Base-by-base conservation (phyloP, 1,140 invertebrate genomes). In the Ditylenchus dipsaci region DNA sequence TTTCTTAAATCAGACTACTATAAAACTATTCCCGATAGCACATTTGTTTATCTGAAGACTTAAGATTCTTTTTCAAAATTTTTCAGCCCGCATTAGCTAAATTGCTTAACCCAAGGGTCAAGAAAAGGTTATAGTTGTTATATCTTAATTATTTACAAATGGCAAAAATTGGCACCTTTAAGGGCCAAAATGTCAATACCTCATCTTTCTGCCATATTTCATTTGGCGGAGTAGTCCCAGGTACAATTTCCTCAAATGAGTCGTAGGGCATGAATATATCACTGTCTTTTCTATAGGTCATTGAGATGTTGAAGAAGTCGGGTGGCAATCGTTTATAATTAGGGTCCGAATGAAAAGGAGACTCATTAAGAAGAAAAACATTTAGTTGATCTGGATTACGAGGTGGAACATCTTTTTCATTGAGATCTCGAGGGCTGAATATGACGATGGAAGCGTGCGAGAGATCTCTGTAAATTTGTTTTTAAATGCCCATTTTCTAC, bases 131-230 rank as follows among this genome's bases (percentile, higher is more conserved):
- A n/a, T n/a, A n/a, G n/a, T n/a, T n/a, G n/a, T n/a, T n/a, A n/a
- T n/a, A n/a, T n/a, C n/a, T n/a, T n/a, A n/a, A n/a, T n/a, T n/a
- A n/a, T n/a, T n/a, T n/a, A n/a, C n/a, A n/a, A n/a, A n/a, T n/a
- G n/a, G n/a, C n/a, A n/a, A n/a, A n/a, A n/a, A n/a, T n/a, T n/a
- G n/a, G n/a, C n/a, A n/a, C n/a, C n/a, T n/a, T n/a, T n/a, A n/a
- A n/a, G n/a, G n/a, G n/a, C n/a, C n/a, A n/a, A n/a, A n/a, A n/a
- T n/a, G n/a, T n/a, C n/a, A 38, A 42, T 59, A 70, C 68, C 38
- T 70, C 47, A 30, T 67, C 33, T 53, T 65, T 21, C 5, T 21
- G 69, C 68, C 68, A 70, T 19, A 69, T 70, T 43, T 70, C 42
- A 11, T 68, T 29, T 62, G 13, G 7, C 7, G 58, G 26, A 11